Conservation (phyloP, 2,888 invertebrate species). For the Falcaria lacertinaria region DNA sequence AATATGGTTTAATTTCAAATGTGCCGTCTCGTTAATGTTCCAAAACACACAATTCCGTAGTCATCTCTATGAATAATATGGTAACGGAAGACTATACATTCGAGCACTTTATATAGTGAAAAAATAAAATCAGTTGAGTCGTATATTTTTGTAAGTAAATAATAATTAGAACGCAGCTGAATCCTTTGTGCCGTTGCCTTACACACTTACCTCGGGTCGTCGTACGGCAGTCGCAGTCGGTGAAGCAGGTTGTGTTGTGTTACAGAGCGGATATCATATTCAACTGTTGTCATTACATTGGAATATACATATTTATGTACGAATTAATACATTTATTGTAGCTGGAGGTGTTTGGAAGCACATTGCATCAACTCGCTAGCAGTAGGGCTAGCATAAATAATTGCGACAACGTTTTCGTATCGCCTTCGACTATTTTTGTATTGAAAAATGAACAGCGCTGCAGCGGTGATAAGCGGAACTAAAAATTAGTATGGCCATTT, state of each 20-base stretch:
- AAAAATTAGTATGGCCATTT: too few relatives aligned
- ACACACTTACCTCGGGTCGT: constrained; percentile 37
- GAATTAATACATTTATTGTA: constrained; percentile 11
- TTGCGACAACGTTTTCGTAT: too few relatives aligned
- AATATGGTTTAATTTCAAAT: neutral
- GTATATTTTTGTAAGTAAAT: constrained; percentile 1
- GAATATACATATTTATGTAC: constrained; percentile 15
- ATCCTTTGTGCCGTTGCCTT: constrained; percentile 61
- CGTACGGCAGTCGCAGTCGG: constrained; percentile 25
- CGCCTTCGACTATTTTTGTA: too few relatives aligned
- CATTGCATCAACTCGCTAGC: too few relatives aligned
- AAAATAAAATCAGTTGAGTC: constrained; percentile 9
- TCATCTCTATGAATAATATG: neutral
- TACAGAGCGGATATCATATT: constrained; percentile 41
- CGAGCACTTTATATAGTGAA: constrained; percentile 6
- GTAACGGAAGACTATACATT: too few relatives aligned
- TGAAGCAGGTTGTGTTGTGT: constrained; percentile 62
- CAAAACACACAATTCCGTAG: neutral
- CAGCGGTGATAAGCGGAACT: too few relatives aligned
- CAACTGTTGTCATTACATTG: constrained; percentile 44
- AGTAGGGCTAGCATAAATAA: too few relatives aligned
- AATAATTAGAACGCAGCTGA: constrained; percentile 21
- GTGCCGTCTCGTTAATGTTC: neutral
- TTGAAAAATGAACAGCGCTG: too few relatives aligned
- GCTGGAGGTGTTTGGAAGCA: constrained; percentile 8